Base-by-base conservation (phyloP, 1,140 invertebrate species). In the Xylocopa sonorina region DNA sequence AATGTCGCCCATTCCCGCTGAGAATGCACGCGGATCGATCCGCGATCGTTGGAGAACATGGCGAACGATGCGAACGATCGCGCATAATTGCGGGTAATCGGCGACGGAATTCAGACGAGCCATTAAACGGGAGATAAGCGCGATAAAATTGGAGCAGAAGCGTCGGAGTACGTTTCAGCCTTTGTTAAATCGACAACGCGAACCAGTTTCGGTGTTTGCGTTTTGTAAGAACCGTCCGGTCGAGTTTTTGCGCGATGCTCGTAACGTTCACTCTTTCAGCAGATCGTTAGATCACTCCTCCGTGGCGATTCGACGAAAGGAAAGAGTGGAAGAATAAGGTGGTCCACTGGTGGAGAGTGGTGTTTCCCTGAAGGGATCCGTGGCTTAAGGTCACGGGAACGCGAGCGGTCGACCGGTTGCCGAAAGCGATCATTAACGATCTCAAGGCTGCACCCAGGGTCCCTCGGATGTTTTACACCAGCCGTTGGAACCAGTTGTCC, bases 351-450 rank as follows among this genome's bases (percentile, higher is more conserved):
- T 16, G 48, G 18, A 4, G 27, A 21, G 32, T 24, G 3, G 27
- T 34, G 50, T 29, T 32, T 38, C 1, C 21, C 16, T 16, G 16
- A 2, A 58, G 21, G 34, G 18, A 55, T 32, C 24, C 38, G 18
- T 53, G 48, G 29, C 53, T 69, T 77, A 68, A 77, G 63, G 63
- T 77, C 32, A 77, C 24, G 62, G 24, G 74, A 77, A 77, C 63
- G 43, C 74, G 74, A 66, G 29, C 63, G 63, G 41, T 58, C 74
- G 55, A 77, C 57, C 66, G 75, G 46, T 79, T 73, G 57, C 77
- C 58, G 69, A 79, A 73, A 79, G 58, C 69, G 77, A 73, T 79
- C 68, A 68, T 78, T 79, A 79, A 79, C 77, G 58, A 73, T 34
- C 69, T 50, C 77, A 73, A 74, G 77, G 69, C 58, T 75, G 27